These are phyloP conservation scores for Pristionchus exspectatus DNA, from an alignment of 2,888 invertebrate species.

Conservation along the genomic window DNA sequence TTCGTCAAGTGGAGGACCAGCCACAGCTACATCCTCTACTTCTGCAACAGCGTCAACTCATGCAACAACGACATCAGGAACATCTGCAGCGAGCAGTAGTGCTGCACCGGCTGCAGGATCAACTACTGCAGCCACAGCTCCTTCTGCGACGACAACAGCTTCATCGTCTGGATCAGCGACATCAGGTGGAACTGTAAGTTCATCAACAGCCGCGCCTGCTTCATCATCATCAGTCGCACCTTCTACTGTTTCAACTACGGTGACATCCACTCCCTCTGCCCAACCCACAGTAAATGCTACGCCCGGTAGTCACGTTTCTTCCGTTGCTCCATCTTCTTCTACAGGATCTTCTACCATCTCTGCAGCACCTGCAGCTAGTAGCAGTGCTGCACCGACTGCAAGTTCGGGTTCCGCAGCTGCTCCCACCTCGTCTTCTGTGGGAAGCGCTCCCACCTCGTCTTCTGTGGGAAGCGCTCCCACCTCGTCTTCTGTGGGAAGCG, in stretches of 20 bases:
- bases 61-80: background rate
- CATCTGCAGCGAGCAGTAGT: background rate
- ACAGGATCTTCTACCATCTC: conserved; percentile 58
- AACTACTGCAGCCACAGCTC: background rate
- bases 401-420: background rate
- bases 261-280: background rate
- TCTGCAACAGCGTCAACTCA: conserved; percentile 58
- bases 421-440: background rate
- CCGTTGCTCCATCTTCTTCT: conserved; percentile 56
- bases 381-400: background rate
- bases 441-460: background rate
- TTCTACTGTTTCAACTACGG: background rate
- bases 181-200: background rate
- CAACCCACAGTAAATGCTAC: conserved; percentile 15
- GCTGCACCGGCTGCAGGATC: background rate
- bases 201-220: background rate
- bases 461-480: background rate
- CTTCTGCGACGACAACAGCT: background rate
- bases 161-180: background rate
- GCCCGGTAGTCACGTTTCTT: conserved; percentile 57
- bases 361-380: background rate
- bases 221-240: background rate
- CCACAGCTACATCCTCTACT: conserved; percentile 53
- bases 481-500: background rate
- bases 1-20: conserved; percentile 47